Conservation (phyloP, 2,797 vertebrate species). For the Urophycis tenuis region DNA sequence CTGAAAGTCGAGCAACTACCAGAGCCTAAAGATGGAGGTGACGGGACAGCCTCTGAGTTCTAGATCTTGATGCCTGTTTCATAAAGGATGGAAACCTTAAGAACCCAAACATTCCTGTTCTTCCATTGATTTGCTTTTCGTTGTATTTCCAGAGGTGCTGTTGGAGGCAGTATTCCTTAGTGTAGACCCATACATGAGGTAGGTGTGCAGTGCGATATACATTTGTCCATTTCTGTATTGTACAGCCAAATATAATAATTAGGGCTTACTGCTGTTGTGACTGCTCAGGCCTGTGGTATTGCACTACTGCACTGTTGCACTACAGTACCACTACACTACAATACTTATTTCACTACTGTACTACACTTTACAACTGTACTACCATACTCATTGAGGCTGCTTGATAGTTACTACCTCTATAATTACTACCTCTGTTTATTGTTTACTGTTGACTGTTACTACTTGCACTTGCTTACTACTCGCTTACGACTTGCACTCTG, state of each 20-base stretch:
- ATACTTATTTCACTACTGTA: too few species aligned
- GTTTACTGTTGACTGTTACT: too few species aligned
- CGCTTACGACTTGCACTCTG: too few species aligned
- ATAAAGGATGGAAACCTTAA: not conserved
- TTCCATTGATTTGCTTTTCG: not conserved
- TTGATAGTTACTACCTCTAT: too few species aligned
- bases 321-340: too few species aligned
- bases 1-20: conserved; percentile 75
- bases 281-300: too few species aligned
- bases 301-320: too few species aligned
- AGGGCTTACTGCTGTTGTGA: too few species aligned
- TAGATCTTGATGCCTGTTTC: not conserved
- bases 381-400: too few species aligned
- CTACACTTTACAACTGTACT: too few species aligned
- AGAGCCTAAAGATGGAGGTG: conserved; percentile 80
- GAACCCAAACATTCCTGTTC: not conserved
- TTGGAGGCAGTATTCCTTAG: conserved; percentile 85
- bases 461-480: too few species aligned
- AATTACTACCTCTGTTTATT: too few species aligned
- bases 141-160: conserved; percentile 74
- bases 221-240: not conserved
- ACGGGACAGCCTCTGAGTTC: not conserved
- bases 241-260: not conserved
- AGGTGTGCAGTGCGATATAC: conserved; percentile 13
- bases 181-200: conserved; percentile 93